Evolutionary conservation across 1,140 invertebrate genomes (phyloP), one percentile per base, ranked within the genome.

Genomic region (Agrypnia vestita): DNA sequence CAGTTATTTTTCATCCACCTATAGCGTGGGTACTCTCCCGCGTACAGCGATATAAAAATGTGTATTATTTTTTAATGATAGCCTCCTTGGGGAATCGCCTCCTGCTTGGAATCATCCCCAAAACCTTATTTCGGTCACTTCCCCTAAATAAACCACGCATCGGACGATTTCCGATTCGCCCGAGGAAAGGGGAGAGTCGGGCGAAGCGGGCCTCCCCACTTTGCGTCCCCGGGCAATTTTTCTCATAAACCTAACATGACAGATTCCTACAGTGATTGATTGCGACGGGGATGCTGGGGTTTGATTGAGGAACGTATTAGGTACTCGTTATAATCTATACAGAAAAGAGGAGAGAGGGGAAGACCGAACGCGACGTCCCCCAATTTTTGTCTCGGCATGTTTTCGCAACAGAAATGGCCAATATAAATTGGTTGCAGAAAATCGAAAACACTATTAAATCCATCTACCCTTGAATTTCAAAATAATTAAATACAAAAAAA

Each of bases 191-290:
- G 17, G n/a, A 19, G 10, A 21, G 17, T 11, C 11, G 25, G 44
- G 44, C 43, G 43, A 17, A 21, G 47, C 74, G 59, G 44, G n/a
- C 56, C 51, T 43, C 51, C 73, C 73, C 35, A 59, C 53, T 44
- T 15, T 17, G 25, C 53, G 51, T 53, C 72, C 79, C 55, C 61
- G 21, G 84, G 87, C 88, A 88, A 89, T 90, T 89, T 90, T 90
- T 90, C 89, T 90, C 87, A 88, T 89, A 90, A 89, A 90, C 87
- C 88, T 86, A 89, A 90, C 89, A 89, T 90, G 89, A 90, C 89
- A 89, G 88, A 89, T 89, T 86, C 86, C 87, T 88, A 87, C 87
- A 87, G 87, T 87, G 88, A 90, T 90, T 89, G 89, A 90, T 90
- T 85, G 86, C 84, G 78, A 84, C 80, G 78, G 84, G 84, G 78